Conservation (phyloP, 2,797 vertebrate genomes). For the Anguilla obscura region DNA sequence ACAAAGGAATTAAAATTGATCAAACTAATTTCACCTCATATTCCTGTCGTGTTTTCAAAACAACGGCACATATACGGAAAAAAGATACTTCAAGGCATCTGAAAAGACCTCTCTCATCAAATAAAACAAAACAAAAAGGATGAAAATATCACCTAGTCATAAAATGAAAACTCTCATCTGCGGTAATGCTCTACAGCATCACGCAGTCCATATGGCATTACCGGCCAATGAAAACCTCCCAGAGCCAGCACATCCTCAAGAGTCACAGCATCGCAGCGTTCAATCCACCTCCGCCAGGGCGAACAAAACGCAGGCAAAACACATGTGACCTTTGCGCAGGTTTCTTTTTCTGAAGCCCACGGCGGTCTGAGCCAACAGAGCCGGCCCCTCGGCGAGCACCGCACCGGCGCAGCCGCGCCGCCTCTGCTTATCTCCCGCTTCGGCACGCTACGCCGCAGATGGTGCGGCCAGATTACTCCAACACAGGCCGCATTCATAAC, state of each 20-base stretch:
- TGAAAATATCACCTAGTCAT: neutral
- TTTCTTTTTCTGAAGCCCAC: constrained; percentile 13
- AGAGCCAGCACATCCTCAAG: neutral
- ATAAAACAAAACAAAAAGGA: neutral
- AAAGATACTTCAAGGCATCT: neutral
- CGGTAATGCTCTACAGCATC: neutral
- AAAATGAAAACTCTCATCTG: neutral
- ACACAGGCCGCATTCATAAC: constrained; percentile 18
- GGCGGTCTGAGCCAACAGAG: constrained; percentile 40
- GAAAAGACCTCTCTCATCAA: neutral
- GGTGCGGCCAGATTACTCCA: constrained; percentile 30
- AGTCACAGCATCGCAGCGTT: constrained; percentile 26
- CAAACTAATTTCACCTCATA: neutral
- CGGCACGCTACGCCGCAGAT: constrained; percentile 41
- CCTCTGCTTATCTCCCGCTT: constrained; percentile 32
- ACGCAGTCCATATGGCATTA: neutral
- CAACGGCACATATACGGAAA: neutral
- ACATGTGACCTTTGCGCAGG: constrained; percentile 57
- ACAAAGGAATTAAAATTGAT: constrained; percentile 11
- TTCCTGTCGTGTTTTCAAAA: neutral
- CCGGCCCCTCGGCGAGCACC: neutral
- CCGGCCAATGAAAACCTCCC: neutral
- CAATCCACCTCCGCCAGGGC: constrained; percentile 45
- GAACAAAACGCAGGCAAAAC: constrained; percentile 48
- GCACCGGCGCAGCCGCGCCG: neutral